Evolutionary conservation across 2,888 invertebrate genomes (phyloP), one percentile per base, ranked within the genome.

Genomic region (Stenotaenia linearis): DNA sequence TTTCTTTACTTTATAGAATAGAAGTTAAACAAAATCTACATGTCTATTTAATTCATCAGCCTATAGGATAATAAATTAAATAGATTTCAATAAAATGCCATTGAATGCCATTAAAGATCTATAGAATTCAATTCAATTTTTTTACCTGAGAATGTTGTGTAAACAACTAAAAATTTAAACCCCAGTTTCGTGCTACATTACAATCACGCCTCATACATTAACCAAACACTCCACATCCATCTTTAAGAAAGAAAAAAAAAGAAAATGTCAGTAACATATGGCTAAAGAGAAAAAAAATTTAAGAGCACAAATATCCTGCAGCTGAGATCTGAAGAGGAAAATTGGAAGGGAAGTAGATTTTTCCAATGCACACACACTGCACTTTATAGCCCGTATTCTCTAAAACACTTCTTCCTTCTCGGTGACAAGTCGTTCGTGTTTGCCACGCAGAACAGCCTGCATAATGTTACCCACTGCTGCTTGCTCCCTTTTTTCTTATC

Each of bases 301-400:
- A 61, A 61, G 61, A 61, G 61, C 23, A 23, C 23, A 61, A 61
- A 61, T 61, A 61, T 61, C 61, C 61, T 69, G 69, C 69, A 69
- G 69, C 69, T 69, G 69, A 69, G 69, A 69, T 69, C 69, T 69
- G 69, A 69, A 69, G 69, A 69, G 69, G 69, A 69, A 69, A 69
- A 69, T 69, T 69, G 69, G 69, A 69, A 69, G 69, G 69, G 69
- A 69, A 69, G 69, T 69, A 25, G 69, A 69, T 61, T 69, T 69
- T 69, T 69, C 69, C 69, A 69, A 69, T 69, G 28, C 69, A 69
- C 69, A 69, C 69, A 69, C 69, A 69, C 69, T 69, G 69, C 69
- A 69, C 69, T 69, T 69, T 69, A 69, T 69, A 69, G 69, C 28
- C 69, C 69, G 69, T 69, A 69, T 69, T 69, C 69, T 69, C 69